A percentile compares a stretch with the other conserved stretches of the same genome.
Evolutionary conservation across 2,113 vertebrate species (phyloP).

Genomic region (Thamnophis sirtalis): DNA sequence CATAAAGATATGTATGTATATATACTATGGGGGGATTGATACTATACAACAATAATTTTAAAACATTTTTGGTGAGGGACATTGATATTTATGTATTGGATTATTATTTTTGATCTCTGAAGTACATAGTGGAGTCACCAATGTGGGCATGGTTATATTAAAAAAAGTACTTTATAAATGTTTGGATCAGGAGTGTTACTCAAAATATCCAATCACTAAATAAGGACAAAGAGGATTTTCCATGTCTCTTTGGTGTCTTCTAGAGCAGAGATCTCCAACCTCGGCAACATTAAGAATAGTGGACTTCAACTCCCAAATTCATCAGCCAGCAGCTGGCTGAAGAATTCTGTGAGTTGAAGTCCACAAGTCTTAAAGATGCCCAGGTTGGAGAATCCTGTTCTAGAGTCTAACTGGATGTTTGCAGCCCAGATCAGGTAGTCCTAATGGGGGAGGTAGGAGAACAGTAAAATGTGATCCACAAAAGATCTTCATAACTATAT

Average conservation of each 20-base stretch:
- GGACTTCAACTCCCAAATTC: too few relatives aligned
- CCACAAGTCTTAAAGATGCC: too few relatives aligned
- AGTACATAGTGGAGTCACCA: not conserved
- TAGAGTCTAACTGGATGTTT: not conserved
- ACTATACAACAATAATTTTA: not conserved
- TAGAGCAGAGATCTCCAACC: not conserved
- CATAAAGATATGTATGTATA: accelerated
- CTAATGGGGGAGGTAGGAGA: not conserved
- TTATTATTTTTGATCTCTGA: not conserved
- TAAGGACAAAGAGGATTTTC: not conserved
- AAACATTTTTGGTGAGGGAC: not conserved
- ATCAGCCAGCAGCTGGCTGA: too few relatives aligned
- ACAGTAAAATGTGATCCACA: not conserved
- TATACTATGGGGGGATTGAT: not conserved
- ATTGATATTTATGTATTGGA: not conserved
- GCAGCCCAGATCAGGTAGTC: not conserved
- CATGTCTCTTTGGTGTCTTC: not conserved
- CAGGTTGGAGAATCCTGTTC: too few relatives aligned
- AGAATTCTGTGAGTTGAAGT: too few relatives aligned
- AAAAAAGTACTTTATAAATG: not conserved
- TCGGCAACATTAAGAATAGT: too few relatives aligned
- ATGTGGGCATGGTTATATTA: not conserved
- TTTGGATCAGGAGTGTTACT: not conserved
- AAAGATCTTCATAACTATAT: not conserved
- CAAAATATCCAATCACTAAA: not conserved